Evolutionary conservation across 2,113 vertebrate genomes (phyloP).

Genomic region (Alethe diademata): DNA sequence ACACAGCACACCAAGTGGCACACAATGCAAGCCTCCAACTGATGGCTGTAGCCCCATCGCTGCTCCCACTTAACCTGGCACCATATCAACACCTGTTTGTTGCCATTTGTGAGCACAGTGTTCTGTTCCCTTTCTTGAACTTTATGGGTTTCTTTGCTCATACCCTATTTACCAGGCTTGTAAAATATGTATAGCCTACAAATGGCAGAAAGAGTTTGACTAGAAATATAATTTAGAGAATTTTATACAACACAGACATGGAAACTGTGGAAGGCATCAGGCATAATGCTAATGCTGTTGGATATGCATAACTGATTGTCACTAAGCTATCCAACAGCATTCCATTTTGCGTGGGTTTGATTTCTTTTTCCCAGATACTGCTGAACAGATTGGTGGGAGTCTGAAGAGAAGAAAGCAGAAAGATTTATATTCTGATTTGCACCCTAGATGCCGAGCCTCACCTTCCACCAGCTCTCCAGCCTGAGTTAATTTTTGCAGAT

Average conservation of each 20-base stretch:
- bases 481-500: background rate
- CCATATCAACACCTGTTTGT: background rate
- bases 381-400: constrained; percentile 24
- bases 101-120: background rate
- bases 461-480: background rate
- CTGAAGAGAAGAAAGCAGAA: background rate
- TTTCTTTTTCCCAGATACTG: background rate
- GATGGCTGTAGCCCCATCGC: background rate
- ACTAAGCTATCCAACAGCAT: background rate
- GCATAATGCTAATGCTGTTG: background rate
- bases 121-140: background rate
- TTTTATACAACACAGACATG: background rate
- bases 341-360: background rate
- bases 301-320: background rate
- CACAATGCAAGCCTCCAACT: background rate
- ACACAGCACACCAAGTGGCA: background rate
- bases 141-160: background rate
- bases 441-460: background rate
- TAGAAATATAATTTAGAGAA: background rate
- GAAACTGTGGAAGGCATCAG: background rate
- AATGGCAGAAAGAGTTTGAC: background rate
- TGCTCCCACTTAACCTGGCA: background rate
- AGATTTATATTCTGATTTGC: background rate
- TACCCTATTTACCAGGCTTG: background rate
- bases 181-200: background rate